Conservation (phyloP, 2,888 invertebrate genomes). For the Callimorpha dominula region DNA sequence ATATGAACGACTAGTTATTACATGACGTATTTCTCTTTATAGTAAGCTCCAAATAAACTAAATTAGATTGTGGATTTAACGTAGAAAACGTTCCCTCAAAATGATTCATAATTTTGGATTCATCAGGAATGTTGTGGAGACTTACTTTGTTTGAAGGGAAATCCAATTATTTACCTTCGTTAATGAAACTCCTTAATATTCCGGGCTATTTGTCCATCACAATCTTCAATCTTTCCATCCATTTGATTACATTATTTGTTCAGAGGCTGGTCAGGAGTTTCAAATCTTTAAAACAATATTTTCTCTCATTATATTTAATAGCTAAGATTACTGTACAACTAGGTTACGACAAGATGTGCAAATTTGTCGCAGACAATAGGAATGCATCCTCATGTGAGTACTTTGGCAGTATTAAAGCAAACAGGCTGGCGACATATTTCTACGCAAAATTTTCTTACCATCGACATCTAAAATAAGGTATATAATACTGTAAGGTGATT, state of each 20-base stretch:
- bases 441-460: too few relatives aligned
- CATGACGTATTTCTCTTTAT: not conserved
- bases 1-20: not conserved
- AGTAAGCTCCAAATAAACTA: not conserved
- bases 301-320: not conserved
- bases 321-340: not conserved
- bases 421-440: too few relatives aligned
- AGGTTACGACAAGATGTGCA: not conserved
- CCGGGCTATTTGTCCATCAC: slow-evolving; percentile 8
- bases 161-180: slow-evolving; percentile 29
- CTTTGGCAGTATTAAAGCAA: not conserved
- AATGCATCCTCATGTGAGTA: not conserved
- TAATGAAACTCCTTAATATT: slow-evolving; percentile 30
- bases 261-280: not conserved
- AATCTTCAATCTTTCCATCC: slow-evolving; percentile 13
- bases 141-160: slow-evolving; percentile 28
- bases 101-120: slow-evolving; percentile 14
- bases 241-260: slow-evolving; percentile 15
- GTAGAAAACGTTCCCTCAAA: not conserved
- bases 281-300: not conserved
- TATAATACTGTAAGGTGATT: too few relatives aligned
- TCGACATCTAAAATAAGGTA: too few relatives aligned
- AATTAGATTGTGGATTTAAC: not conserved
- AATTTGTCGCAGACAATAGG: not conserved
- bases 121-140: slow-evolving; percentile 24